Conservation (phyloP, 2,113 vertebrate species). For the Isichthys henryi region DNA sequence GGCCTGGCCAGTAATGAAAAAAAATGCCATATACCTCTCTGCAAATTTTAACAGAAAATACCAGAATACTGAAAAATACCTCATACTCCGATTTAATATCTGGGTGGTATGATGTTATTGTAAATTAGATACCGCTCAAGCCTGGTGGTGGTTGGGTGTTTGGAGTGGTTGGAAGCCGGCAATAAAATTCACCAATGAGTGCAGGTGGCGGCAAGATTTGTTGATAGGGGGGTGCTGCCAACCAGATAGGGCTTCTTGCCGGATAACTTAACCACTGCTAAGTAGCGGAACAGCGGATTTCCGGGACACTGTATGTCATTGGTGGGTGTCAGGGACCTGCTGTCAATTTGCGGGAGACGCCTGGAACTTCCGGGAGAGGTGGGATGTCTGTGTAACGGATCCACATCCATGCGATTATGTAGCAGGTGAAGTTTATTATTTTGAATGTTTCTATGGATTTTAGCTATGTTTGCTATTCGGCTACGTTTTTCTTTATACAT, state of each 20-base stretch:
- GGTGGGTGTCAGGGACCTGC: no score
- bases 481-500: neutral
- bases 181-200: neutral
- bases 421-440: neutral
- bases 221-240: neutral
- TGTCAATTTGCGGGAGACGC: neutral
- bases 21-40: no score
- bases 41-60: no score
- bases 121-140: no score
- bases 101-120: no score
- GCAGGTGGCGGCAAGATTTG: neutral
- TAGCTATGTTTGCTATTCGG: neutral
- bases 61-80: no score
- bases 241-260: neutral
- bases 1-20: no score
- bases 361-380: neutral
- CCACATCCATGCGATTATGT: neutral
- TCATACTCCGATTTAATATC: no score
- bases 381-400: neutral
- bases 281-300: neutral
- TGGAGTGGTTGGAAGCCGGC: no score
- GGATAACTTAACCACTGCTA: neutral
- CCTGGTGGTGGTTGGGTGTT: no score
- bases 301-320: no score
- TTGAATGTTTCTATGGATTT: neutral